A percentile compares a stretch with the other conserved stretches of the same genome.
These are phyloP conservation scores for Ptyas mucosa DNA, from an alignment of 2,113 vertebrate genomes.

Conservation along the genomic window DNA sequence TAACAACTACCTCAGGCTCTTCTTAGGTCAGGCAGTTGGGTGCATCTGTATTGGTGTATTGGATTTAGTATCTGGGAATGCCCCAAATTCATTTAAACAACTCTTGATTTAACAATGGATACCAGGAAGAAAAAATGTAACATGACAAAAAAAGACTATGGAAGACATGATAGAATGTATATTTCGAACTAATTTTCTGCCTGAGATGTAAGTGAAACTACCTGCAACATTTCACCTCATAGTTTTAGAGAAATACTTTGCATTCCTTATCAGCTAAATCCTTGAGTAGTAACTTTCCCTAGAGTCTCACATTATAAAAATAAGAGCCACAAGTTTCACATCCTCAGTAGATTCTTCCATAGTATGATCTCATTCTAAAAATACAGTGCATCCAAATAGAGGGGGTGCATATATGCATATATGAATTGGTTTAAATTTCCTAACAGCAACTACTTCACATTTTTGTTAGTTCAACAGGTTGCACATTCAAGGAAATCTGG, in stretches of 20 bases:
- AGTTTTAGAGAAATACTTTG: slow-evolving; percentile 49
- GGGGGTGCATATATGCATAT: too few relatives aligned
- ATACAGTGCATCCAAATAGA: neutral
- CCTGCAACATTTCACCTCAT: slow-evolving; percentile 45
- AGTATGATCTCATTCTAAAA: neutral
- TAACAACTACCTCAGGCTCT: neutral
- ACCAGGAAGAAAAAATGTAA: neutral
- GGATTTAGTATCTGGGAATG: neutral
- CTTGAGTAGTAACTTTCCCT: neutral
- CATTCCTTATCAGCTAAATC: slow-evolving; percentile 35
- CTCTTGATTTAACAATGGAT: slow-evolving; percentile 31
- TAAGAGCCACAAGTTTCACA: neutral
- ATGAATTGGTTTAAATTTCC: neutral
- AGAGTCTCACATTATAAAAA: neutral
- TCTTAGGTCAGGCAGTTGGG: neutral
- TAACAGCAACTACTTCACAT: neutral
- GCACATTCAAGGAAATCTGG: neutral
- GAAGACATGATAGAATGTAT: slow-evolving; percentile 54
- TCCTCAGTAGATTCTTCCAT: neutral
- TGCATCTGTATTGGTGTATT: neutral
- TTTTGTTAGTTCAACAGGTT: neutral
- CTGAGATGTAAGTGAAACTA: slow-evolving; percentile 34
- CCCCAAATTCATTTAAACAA: neutral
- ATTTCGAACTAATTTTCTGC: slow-evolving; percentile 50
- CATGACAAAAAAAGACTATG: slow-evolving; percentile 42